phyloP scores from a whole-genome alignment of 1,140 invertebrate genomes.

The Carcinoscorpius rotundicauda region DNA sequence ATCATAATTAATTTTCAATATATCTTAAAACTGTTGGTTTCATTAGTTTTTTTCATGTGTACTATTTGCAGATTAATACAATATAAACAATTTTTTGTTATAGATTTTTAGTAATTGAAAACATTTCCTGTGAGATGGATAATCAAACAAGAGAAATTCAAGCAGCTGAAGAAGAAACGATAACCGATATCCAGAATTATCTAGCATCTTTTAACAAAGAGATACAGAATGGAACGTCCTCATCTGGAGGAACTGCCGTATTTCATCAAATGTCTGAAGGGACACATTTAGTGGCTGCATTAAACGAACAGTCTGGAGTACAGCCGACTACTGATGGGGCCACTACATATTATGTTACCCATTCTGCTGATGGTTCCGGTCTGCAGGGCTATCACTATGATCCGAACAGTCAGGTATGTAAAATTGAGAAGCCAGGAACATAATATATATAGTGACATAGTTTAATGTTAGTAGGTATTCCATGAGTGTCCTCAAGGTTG shows the following conservation, averaged over 20 bases:
- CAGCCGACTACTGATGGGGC: background rate
- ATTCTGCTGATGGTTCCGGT: background rate
- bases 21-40: too few relatives aligned
- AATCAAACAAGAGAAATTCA: too few relatives aligned
- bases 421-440: background rate
- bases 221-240: conserved; percentile 38
- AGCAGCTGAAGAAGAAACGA: conserved; percentile 14
- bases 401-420: background rate
- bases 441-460: too few relatives aligned
- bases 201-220: conserved; percentile 73
- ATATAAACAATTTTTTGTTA: too few relatives aligned
- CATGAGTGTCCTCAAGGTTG: too few relatives aligned
- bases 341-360: conserved; percentile 15
- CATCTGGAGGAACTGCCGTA: conserved; percentile 3
- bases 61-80: too few relatives aligned
- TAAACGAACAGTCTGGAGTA: conserved; percentile 1
- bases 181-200: conserved; percentile 62
- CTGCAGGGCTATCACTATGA: background rate
- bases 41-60: too few relatives aligned
- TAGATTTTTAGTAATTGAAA: too few relatives aligned
- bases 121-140: too few relatives aligned
- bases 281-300: background rate
- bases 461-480: too few relatives aligned
- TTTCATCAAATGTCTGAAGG: background rate
- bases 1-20: too few relatives aligned